Conservation (phyloP, 2,888 invertebrate genomes). For the Apotomis turbidana region DNA sequence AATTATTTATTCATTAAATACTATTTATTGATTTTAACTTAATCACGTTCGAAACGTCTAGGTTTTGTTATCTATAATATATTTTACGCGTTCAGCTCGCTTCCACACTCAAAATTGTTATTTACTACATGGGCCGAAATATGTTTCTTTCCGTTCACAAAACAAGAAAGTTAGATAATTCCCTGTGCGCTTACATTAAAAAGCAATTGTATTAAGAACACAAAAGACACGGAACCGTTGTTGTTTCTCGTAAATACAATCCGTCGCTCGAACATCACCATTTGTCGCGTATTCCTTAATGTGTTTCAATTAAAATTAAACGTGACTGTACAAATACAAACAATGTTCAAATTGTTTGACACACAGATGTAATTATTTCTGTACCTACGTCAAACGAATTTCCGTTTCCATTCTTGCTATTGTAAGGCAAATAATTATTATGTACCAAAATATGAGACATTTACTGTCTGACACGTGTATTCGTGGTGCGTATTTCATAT, state of each 20-base stretch:
- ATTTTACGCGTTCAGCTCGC: neutral
- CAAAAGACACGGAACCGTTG: slow-evolving; percentile 22
- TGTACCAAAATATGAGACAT: neutral
- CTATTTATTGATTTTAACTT: too few relatives aligned
- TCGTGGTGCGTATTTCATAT: neutral
- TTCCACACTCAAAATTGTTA: neutral
- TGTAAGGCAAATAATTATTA: neutral
- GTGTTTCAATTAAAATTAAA: slow-evolving; percentile 38
- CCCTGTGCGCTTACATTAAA: neutral
- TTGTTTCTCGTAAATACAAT: slow-evolving; percentile 31
- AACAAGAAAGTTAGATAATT: neutral
- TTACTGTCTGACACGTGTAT: neutral
- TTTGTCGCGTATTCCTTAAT: slow-evolving; percentile 33
- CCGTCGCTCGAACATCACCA: slow-evolving; percentile 21
- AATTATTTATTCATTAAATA: too few relatives aligned
- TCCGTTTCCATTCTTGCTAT: neutral
- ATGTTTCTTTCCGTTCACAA: neutral
- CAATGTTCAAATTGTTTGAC: slow-evolving; percentile 29
- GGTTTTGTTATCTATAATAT: too few relatives aligned
- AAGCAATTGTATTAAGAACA: slow-evolving; percentile 31
- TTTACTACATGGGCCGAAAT: neutral
- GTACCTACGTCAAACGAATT: slow-evolving; percentile 2
- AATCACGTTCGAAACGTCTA: too few relatives aligned
- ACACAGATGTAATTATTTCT: slow-evolving; percentile 27
- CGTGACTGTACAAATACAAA: slow-evolving; percentile 30